These are phyloP conservation scores for Sphaerophoria taeniata DNA, from an alignment of 2,888 invertebrate genomes.

Conservation along the genomic window DNA sequence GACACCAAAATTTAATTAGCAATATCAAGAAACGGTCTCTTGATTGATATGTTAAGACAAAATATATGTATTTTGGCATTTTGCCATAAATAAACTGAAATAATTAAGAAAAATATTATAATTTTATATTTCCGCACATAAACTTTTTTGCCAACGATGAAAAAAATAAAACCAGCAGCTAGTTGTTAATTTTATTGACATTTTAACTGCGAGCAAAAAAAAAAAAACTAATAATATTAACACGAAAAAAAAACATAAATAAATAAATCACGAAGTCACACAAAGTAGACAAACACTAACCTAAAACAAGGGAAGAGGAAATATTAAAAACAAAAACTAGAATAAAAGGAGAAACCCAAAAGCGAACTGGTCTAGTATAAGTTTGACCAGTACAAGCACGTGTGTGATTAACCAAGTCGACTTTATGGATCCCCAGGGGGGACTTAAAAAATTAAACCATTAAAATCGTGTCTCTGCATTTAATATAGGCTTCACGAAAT, in stretches of 20 bases:
- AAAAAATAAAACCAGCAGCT: constrained; percentile 9
- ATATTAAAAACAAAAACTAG: constrained; percentile 6
- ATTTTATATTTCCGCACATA: constrained; percentile 45
- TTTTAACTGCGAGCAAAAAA: constrained; percentile 31
- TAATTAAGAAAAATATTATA: constrained; percentile 32
- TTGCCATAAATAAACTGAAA: constrained; percentile 55
- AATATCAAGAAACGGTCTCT: constrained; percentile 6
- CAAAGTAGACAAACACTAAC: neutral
- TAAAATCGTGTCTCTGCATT: constrained; percentile 31
- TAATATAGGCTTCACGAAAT: constrained; percentile 9
- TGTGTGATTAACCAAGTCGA: constrained; percentile 33
- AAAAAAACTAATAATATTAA: constrained; percentile 30
- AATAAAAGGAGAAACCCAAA: neutral
- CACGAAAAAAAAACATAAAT: constrained; percentile 12
- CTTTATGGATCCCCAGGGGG: constrained; percentile 19
- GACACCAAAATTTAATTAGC: constrained; percentile 38
- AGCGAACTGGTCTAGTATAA: constrained; percentile 6
- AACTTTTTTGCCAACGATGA: constrained; percentile 15
- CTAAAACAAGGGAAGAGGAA: constrained; percentile 35
- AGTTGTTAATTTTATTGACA: constrained; percentile 58
- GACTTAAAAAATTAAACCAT: constrained; percentile 37
- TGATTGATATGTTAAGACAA: constrained; percentile 60
- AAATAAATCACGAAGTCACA: constrained; percentile 21
- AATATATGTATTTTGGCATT: constrained; percentile 47
- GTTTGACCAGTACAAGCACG: constrained; percentile 30